Evolutionary conservation across 2,888 invertebrate species (phyloP), one percentile per base, ranked within the genome.

Genomic region (Caenorhabditis afra): DNA sequence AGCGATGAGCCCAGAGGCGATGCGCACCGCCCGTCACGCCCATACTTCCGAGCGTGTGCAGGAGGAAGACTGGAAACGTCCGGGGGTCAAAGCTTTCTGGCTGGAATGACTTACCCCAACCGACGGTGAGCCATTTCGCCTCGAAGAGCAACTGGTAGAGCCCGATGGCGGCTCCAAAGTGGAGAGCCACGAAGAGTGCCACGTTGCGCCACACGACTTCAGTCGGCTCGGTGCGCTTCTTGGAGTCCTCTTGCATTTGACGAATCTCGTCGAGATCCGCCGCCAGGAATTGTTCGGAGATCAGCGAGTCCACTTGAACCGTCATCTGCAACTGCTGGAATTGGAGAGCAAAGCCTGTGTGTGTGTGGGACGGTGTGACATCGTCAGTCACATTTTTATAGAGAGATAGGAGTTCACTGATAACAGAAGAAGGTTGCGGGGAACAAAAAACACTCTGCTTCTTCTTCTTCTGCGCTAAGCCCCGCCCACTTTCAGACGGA

Each of bases 11-110:
- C 96, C 96, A 98, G 11, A 97, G 92, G 83, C 97, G 93, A 90
- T 98, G 98, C 0, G 95, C 96, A 3, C 97, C 97, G 0, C 95
- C 96, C 1, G 97, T 97, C 58, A 97, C 94, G 0, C 97, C 97
- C 91, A 95, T 91, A 0, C 93, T 95, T 5, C 94, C 93, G 44
- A 93, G 86, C 0, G 92, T 83, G 74, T 85, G 85, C n/a, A 84
- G 68, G 23, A 87, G 53, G 59, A 88, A 70, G 2, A 81, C 88
- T 87, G 73, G 41, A 29, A 29, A 29, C 29, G 29, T 29, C 7
- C n/a, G 12, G 23, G 3, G 14, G 35, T 14, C 29, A 3, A 3
- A 35, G 39, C 4, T 39, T 55, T n/a, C 3, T 37, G 29, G 39
- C 12, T n/a, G 37, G 16, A 58, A 16, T 3, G 20, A 58, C 85